Conservation (phyloP, 2,888 invertebrate genomes). For the Nymphalis urticae region DNA sequence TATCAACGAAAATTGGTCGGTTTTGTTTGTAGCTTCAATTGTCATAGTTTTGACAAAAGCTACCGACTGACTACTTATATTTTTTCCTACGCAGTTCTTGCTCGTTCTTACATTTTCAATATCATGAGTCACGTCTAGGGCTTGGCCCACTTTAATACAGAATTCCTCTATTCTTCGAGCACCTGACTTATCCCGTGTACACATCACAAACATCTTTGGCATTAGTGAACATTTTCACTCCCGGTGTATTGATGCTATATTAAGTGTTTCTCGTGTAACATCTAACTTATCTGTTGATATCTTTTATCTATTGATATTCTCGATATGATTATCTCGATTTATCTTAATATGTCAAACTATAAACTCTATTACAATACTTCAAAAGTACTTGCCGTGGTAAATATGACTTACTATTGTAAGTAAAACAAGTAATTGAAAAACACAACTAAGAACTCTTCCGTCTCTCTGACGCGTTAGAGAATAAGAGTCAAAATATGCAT, state of each 20-base stretch:
- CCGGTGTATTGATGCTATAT: neutral
- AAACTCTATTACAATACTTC: slow-evolving; percentile 6
- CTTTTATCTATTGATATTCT: slow-evolving; percentile 18
- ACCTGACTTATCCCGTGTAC: too few relatives aligned
- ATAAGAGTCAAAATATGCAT: neutral
- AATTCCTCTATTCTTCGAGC: too few relatives aligned
- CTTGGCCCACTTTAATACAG: too few relatives aligned
- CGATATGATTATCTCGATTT: slow-evolving; percentile 24
- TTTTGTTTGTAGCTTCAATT: too few relatives aligned
- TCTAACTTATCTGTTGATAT: neutral
- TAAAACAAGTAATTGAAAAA: neutral
- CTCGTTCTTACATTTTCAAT: too few relatives aligned
- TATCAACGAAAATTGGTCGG: too few relatives aligned
- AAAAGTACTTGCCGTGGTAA: neutral
- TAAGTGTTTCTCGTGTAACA: neutral
- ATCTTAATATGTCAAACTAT: slow-evolving; percentile 14
- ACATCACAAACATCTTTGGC: too few relatives aligned
- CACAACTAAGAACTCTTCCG: neutral
- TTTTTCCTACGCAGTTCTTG: too few relatives aligned
- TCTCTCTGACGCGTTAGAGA: neutral
- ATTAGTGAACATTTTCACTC: too few relatives aligned
- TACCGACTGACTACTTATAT: too few relatives aligned
- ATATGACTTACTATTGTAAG: neutral
- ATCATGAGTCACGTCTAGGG: too few relatives aligned
- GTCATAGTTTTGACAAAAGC: too few relatives aligned